Conservation (phyloP, 2,113 vertebrate genomes). For the Calidris pygmaea region DNA sequence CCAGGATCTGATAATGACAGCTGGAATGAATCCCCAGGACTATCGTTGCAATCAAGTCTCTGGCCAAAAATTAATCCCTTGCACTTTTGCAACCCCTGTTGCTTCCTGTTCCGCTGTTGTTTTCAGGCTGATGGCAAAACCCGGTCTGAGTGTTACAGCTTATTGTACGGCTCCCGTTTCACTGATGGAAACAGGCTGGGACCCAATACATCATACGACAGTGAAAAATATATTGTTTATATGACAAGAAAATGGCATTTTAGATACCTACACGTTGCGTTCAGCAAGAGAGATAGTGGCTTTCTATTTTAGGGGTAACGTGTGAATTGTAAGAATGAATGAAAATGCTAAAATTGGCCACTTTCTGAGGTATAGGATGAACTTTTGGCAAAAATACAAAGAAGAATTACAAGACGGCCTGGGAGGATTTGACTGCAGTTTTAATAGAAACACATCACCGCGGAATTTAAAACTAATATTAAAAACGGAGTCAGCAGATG, state of each 20-base stretch:
- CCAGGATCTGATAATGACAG: conserved; percentile 12
- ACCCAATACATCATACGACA: not conserved
- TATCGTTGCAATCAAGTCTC: conserved; percentile 17
- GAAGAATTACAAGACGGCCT: not conserved
- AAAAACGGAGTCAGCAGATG: not conserved
- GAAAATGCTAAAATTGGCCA: not conserved
- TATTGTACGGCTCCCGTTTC: not conserved
- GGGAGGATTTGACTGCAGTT: not conserved
- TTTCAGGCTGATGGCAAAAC: conserved; percentile 57
- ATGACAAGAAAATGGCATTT: not conserved
- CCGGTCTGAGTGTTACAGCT: not conserved
- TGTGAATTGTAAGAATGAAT: not conserved
- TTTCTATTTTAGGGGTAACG: not conserved
- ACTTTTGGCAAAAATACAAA: not conserved
- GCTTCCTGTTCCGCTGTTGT: conserved; percentile 7
- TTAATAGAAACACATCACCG: not conserved
- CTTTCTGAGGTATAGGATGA: not conserved
- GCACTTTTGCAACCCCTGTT: conserved; percentile 55
- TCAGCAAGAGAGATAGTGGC: not conserved
- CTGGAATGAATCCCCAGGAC: conserved; percentile 54
- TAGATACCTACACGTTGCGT: not conserved
- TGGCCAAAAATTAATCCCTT: conserved; percentile 39
- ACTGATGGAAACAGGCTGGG: not conserved
- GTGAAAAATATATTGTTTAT: not conserved
- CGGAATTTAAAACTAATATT: not conserved